Evolutionary conservation across 2,888 invertebrate genomes (phyloP), one percentile per base, ranked within the genome.

Genomic region (Eupelmus urozonus): DNA sequence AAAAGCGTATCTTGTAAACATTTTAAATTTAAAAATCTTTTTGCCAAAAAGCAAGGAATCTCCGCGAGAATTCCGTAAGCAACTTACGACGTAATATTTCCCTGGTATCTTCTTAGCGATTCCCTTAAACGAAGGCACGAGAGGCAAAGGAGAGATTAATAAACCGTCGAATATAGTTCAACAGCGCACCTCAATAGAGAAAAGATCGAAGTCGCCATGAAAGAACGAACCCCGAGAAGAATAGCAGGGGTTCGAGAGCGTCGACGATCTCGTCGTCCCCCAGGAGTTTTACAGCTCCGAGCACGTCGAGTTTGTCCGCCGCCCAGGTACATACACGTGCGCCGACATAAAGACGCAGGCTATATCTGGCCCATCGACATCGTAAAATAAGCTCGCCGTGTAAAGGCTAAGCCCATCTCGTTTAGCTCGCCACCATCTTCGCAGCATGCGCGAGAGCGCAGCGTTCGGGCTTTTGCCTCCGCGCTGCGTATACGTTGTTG

Each of bases 361-460:
- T 76, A 79, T 73, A 80, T 81, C 78, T 80, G 69, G 67, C 51
- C n/a, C 78, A 76, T 80, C 77, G 72, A 71, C 77, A 77, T 79
- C 79, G 66, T 83, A 82, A 83, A 82, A 80, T 81, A 80, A 81
- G 76, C 77, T 80, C 49, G 42, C 60, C 67, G 40, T 77, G 67
- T 81, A 81, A 82, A 80, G n/a, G 74, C 73, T 72, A 69, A 79
- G 75, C 78, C 62, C 74, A 69, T 80, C 79, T 71, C 66, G 73
- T 78, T 72, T 78, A 75, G 59, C 59, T 69, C 25, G 49, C 72
- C 55, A 42, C 55, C 51, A 18, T 18, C 51, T 27, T n/a, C n/a
- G n/a, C 40, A 20, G 13, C n/a, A n/a, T n/a, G n/a, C n/a, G n/a
- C 49, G 13, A 23, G 18, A n/a, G 23, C 34, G n/a, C 70, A 16